Conservation (phyloP, 2,113 vertebrate genomes). For the Eurypyga helias region DNA sequence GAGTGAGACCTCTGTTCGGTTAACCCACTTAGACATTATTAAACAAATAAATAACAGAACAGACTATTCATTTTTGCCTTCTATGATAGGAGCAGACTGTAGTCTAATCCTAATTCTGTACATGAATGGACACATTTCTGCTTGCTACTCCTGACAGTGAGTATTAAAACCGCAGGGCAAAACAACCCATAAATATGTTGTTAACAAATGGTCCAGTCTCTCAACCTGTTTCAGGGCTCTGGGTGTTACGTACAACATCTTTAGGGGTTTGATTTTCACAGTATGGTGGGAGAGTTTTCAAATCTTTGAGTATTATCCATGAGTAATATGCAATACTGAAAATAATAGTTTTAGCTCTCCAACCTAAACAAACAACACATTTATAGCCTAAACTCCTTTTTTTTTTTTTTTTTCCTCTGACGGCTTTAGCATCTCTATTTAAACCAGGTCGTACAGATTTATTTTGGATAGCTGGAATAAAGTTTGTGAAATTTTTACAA, state of each 20-base stretch:
- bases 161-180: background rate
- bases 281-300: background rate
- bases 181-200: background rate
- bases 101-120: background rate
- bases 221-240: background rate
- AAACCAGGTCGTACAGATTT: background rate
- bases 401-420: background rate
- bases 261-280: background rate
- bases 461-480: background rate
- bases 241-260: background rate
- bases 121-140: background rate
- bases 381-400: background rate
- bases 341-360: background rate
- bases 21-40: background rate
- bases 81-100: background rate
- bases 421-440: background rate
- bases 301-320: background rate
- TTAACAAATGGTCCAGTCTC: too few relatives aligned
- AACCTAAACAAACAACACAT: background rate
- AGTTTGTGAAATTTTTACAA: background rate
- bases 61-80: background rate
- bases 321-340: background rate
- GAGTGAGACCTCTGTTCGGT: background rate
- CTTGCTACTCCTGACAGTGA: background rate
- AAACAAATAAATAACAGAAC: background rate